These are phyloP conservation scores for Osedax fenrisi DNA, from an alignment of 2,888 invertebrate genomes.

Conservation along the genomic window DNA sequence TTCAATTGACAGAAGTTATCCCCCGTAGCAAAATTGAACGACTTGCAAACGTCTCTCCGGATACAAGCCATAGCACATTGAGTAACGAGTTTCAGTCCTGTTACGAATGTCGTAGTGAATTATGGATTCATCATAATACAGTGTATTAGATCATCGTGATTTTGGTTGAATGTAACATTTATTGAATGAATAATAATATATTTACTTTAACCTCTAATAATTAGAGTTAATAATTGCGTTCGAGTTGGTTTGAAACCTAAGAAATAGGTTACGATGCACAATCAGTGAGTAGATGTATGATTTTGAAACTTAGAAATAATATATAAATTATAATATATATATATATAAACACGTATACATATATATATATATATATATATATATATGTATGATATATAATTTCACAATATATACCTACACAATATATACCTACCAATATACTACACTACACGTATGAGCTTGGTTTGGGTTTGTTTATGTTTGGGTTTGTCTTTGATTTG, in stretches of 20 bases:
- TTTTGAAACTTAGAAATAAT: too few relatives aligned
- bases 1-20: constrained; percentile 40
- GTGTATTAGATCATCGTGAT: background rate
- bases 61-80: constrained; percentile 44
- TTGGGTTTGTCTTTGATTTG: too few relatives aligned
- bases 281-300: too few relatives aligned
- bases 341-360: background rate
- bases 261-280: too few relatives aligned
- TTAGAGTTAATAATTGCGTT: too few relatives aligned
- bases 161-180: too few relatives aligned
- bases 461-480: background rate
- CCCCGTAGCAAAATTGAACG: constrained; percentile 40
- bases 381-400: background rate
- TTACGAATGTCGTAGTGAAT: too few relatives aligned
- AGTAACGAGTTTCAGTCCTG: constrained; percentile 30
- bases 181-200: too few relatives aligned
- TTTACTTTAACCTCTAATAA: too few relatives aligned
- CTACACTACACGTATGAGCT: background rate
- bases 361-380: background rate
- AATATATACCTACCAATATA: background rate
- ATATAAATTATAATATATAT: background rate
- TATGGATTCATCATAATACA: background rate
- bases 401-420: too few relatives aligned
- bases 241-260: too few relatives aligned
- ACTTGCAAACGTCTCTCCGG: constrained; percentile 37